Evolutionary conservation across 2,113 vertebrate genomes (phyloP), one percentile per base, ranked within the genome.

Genomic region (Pyxicephalus adspersus): DNA sequence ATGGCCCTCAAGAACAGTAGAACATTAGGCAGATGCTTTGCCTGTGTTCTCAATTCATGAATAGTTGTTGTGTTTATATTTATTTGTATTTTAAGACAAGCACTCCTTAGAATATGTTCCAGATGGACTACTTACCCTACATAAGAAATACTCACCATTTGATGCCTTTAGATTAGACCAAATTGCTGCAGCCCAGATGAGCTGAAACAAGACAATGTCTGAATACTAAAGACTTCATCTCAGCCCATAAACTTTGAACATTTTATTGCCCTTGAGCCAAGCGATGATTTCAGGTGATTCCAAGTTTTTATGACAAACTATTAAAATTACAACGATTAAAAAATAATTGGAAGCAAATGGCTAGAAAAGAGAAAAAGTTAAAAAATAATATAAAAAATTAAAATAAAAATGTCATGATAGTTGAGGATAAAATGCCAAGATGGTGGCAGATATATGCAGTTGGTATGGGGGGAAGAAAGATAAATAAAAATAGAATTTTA

Each of bases 321-420:
- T 81, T 74, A 74, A 81, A 81, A 81, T 81, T 65, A 81, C 79
- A 57, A 74, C 70, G 73, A 64, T 81, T 74, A 81, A 74, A 45
- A 73, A 81, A 74, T 81, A 74, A 81, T 74, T 81, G 70, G 50
- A 64, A 61, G 79, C 70, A 74, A 81, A 81, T 65, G 70, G 79
- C 68, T 31, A 51, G 50, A 55, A 52, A 25, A 25, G 20, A 11
- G 19, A 60, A 68, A 60, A 68, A 25, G 19, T 6, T 34, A 9
- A 23, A 79, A 79, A 79, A 68, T 68, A 68, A 79, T 60, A 23
- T 17, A 57, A 52, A 31, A 50, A 67, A 25, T n/a, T 19, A 22
- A n/a, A 23, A 67, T 50, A 45, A 45, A 45, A 45, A 45, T 45
- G 38, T 45, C 38, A 5, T 16, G 5, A 22, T 17, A 57, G 51